A percentile compares a stretch with the other conserved stretches of the same genome.
Conservation (phyloP, 1,140 invertebrate species). For the Pomacea maculata region DNA sequence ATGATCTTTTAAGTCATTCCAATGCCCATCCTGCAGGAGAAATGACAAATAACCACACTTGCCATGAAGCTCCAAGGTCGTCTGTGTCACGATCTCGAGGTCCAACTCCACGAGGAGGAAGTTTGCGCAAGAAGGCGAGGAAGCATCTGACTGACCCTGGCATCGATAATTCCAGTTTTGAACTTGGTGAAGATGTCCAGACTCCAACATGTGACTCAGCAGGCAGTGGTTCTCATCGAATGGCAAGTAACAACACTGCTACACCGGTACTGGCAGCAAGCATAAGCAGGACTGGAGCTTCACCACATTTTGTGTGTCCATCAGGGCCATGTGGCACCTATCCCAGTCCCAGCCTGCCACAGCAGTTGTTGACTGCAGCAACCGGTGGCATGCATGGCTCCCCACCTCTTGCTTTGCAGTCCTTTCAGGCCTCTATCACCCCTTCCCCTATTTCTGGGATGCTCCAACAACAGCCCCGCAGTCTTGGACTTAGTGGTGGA, state of each 20-base stretch:
- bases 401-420: no score
- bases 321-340: conserved; percentile 20
- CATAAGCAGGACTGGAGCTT: conserved; percentile 1
- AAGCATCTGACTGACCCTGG: conserved; percentile 28
- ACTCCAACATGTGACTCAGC: conserved; percentile 23
- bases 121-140: conserved; percentile 9
- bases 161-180: conserved; percentile 48
- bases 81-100: conserved; percentile 10
- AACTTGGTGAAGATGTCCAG: conserved; percentile 34
- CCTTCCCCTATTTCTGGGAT: no score
- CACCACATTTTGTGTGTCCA: conserved; percentile 19
- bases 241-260: conserved; percentile 16
- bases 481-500: no score
- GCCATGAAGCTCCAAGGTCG: conserved; percentile 15
- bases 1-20: conserved; percentile 11
- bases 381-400: no score
- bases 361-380: background rate
- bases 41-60: conserved; percentile 2
- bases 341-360: conserved; percentile 10
- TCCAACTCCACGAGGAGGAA: conserved; percentile 17
- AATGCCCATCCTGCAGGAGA: conserved; percentile 9
- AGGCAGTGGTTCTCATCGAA: conserved; percentile 15
- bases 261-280: background rate
- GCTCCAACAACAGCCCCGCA: no score
- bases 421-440: no score